phyloP scores from a whole-genome alignment of 2,888 invertebrate genomes.

The Dryocosmus kuriphilus region DNA sequence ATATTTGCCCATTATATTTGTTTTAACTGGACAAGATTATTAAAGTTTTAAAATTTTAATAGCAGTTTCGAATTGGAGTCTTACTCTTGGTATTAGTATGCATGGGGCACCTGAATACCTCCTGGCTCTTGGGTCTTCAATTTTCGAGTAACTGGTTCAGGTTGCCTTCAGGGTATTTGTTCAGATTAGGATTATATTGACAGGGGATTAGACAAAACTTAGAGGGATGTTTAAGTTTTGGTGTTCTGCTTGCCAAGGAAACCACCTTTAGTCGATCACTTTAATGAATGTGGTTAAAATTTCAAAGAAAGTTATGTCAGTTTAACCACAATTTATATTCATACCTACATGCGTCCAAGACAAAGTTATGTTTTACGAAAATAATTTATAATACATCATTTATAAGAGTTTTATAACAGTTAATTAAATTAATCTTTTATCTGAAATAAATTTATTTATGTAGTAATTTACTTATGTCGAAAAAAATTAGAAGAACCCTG shows the following conservation, averaged over 20 bases:
- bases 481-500: no score
- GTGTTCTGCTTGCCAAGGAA: not conserved
- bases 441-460: no score
- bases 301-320: not conserved
- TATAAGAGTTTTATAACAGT: no score
- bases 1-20: no score
- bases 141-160: constrained; percentile 23
- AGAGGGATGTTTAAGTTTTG: constrained; percentile 33
- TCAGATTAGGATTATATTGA: constrained; percentile 28
- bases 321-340: not conserved
- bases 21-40: no score
- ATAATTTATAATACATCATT: no score
- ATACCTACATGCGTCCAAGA: no score
- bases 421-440: no score
- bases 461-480: no score
- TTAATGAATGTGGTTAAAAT: not conserved
- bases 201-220: constrained; percentile 20
- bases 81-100: not conserved
- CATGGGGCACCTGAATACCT: not conserved
- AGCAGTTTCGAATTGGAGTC: not conserved
- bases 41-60: no score
- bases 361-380: no score
- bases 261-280: not conserved
- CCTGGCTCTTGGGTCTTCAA: not conserved
- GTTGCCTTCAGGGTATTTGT: constrained; percentile 39